phyloP scores from a whole-genome alignment of 2,797 vertebrate species.

The Huso huso region DNA sequence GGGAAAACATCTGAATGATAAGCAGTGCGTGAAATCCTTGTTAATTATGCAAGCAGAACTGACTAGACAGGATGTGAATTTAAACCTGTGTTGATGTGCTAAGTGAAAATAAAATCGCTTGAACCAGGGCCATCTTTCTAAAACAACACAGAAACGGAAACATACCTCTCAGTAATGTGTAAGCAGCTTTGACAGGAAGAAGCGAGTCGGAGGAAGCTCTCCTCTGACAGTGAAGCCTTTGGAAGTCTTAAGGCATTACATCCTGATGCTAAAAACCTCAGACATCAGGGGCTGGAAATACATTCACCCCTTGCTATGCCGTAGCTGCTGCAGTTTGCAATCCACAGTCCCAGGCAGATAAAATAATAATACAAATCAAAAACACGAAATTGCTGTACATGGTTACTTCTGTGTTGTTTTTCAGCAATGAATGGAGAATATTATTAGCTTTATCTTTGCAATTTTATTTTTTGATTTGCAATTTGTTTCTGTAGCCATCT shows the following conservation, averaged over 20 bases:
- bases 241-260: constrained; percentile 33
- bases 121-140: background rate
- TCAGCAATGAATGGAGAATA: too few relatives aligned
- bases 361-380: too few relatives aligned
- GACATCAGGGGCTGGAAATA: constrained; percentile 14
- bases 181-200: constrained; percentile 40
- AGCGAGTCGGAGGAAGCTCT: constrained; percentile 29
- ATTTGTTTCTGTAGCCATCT: too few relatives aligned
- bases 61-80: background rate
- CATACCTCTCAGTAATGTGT: constrained; percentile 40
- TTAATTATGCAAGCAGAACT: too few relatives aligned
- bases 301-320: background rate
- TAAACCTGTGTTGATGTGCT: background rate
- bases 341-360: too few relatives aligned
- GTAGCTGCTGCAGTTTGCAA: too few relatives aligned
- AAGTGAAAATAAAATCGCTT: background rate
- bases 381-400: too few relatives aligned
- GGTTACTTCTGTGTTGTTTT: too few relatives aligned
- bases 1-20: too few relatives aligned
- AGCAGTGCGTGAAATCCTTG: too few relatives aligned
- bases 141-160: constrained; percentile 19
- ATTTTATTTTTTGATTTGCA: too few relatives aligned
- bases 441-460: too few relatives aligned
- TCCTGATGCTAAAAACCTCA: constrained; percentile 28
- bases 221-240: constrained; percentile 43